phyloP scores from a whole-genome alignment of 2,888 invertebrate genomes.

The Oxystoma pomonae region DNA sequence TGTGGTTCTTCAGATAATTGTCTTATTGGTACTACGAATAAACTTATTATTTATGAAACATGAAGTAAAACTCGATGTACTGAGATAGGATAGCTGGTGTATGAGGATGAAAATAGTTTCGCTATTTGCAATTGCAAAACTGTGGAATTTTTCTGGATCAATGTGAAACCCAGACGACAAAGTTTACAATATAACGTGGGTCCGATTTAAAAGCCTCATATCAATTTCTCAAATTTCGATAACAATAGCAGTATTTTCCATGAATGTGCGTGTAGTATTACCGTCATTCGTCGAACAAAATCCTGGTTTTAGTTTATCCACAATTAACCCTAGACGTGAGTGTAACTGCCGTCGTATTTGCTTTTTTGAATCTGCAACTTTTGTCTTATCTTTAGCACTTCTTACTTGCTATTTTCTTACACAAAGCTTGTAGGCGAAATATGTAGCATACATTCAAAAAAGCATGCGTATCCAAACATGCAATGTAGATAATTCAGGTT shows the following conservation, averaged over 20 bases:
- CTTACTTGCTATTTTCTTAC: conserved; percentile 8
- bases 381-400: conserved; percentile 6
- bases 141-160: neutral
- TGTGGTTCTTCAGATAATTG: neutral
- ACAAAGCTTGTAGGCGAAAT: neutral
- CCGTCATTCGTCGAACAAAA: conserved; percentile 9
- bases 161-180: conserved; percentile 6
- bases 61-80: too few relatives aligned
- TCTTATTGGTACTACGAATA: neutral
- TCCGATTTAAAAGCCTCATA: neutral
- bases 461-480: conserved; percentile 6
- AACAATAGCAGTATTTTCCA: conserved; percentile 3
- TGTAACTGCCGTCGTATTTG: neutral
- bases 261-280: conserved; percentile 2
- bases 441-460: conserved; percentile 4
- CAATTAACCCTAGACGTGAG: conserved; percentile 7
- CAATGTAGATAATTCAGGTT: conserved; percentile 5
- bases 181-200: conserved; percentile 8
- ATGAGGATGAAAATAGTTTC: neutral
- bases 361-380: conserved; percentile 6
- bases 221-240: conserved; percentile 2
- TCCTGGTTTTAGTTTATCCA: conserved; percentile 11
- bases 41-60: neutral
- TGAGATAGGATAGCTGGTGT: neutral
- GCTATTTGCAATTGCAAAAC: conserved; percentile 7